Percentiles rank a stretch among this genome's conserved stretches.
Conservation (phyloP, 2,113 vertebrate species). For the Sinocyclocheilus anshuiensis region DNA sequence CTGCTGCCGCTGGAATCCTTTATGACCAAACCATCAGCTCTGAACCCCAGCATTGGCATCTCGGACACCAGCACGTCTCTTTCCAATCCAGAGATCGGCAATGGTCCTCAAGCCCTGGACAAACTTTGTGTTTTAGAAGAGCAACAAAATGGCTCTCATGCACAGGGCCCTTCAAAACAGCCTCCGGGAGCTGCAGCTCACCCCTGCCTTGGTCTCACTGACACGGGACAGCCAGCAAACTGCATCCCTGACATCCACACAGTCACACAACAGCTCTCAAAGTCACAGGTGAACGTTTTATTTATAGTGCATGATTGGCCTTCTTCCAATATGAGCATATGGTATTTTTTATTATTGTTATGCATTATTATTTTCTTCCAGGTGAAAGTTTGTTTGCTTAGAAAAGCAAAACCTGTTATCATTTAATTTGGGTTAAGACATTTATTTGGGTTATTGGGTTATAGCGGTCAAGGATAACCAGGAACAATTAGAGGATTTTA, state of each 20-base stretch:
- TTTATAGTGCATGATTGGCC: not conserved
- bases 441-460: not conserved
- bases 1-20: slow-evolving; percentile 69
- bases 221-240: slow-evolving; percentile 69
- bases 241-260: slow-evolving; percentile 83
- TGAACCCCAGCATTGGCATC: slow-evolving; percentile 51
- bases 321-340: not conserved
- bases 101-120: slow-evolving; percentile 59
- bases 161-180: slow-evolving; percentile 61
- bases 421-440: not conserved
- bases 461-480: not conserved
- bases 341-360: not conserved
- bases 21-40: slow-evolving; percentile 64
- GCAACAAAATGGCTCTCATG: slow-evolving; percentile 57
- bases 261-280: slow-evolving; percentile 91
- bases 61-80: slow-evolving; percentile 59
- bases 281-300: slow-evolving; percentile 82
- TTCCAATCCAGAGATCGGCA: slow-evolving; percentile 44
- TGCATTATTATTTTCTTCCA: not conserved
- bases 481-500: not conserved
- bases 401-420: not conserved
- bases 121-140: slow-evolving; percentile 67
- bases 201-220: slow-evolving; percentile 65
- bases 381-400: not conserved
- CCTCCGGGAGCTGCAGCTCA: slow-evolving; percentile 64